Percentiles rank a stretch among this genome's conserved stretches.
These are phyloP conservation scores for Lepus oiostolus DNA, from an alignment of 2,797 vertebrate species.

Conservation along the genomic window DNA sequence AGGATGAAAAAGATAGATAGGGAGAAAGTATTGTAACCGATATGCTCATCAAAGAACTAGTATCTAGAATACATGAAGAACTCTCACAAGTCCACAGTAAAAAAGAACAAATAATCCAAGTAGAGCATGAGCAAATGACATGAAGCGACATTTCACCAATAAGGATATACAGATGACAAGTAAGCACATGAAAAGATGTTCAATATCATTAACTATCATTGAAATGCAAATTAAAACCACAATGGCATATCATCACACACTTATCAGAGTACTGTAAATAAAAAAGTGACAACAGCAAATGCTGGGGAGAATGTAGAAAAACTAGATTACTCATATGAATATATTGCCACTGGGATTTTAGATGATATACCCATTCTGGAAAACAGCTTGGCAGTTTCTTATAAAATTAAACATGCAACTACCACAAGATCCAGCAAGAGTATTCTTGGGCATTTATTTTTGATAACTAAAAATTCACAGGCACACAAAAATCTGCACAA, in stretches of 20 bases:
- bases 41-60: background rate
- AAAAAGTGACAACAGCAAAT: background rate
- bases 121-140: background rate
- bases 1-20: background rate
- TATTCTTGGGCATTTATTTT: background rate
- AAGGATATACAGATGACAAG: background rate
- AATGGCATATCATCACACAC: background rate
- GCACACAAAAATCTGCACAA: background rate
- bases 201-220: background rate
- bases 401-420: background rate
- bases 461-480: background rate
- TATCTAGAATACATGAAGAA: conserved; percentile 25
- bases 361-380: background rate
- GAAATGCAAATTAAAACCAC: conserved; percentile 33
- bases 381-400: background rate
- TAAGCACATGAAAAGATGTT: conserved; percentile 9
- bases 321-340: background rate
- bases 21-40: background rate
- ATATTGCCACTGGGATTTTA: background rate
- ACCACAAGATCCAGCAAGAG: background rate
- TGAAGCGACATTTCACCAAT: conserved; percentile 16
- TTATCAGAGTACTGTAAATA: conserved; percentile 20
- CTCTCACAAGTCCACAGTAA: background rate
- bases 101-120: background rate
- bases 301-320: background rate